Percentiles rank a stretch among this genome's conserved stretches.
Conservation (phyloP, 2,113 vertebrate species). For the Phaethon lepturus region DNA sequence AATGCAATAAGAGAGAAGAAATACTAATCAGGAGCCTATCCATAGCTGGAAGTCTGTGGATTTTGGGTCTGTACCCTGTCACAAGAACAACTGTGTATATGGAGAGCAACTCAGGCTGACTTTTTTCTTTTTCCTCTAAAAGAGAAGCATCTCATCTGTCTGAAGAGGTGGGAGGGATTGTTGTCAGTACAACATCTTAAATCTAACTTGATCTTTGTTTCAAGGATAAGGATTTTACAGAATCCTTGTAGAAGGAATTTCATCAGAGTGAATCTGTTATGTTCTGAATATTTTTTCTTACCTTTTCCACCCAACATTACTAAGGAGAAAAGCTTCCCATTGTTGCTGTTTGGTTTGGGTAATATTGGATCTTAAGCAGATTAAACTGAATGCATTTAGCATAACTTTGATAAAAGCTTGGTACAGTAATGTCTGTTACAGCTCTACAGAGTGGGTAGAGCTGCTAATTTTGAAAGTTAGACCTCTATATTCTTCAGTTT, state of each 20-base stretch:
- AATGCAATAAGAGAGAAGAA: neutral
- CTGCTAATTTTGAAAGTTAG: neutral
- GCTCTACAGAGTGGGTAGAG: neutral
- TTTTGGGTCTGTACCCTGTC: neutral
- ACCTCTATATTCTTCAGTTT: neutral
- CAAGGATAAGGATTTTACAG: neutral
- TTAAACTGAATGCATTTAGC: neutral
- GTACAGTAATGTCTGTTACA: neutral
- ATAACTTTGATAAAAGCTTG: neutral
- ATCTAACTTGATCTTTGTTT: neutral
- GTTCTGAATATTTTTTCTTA: neutral
- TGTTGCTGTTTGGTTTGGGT: neutral
- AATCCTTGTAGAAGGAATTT: neutral
- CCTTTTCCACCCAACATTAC: neutral
- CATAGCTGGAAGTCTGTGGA: neutral
- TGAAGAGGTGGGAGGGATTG: neutral
- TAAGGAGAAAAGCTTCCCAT: neutral
- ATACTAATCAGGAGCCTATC: neutral
- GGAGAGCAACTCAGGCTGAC: neutral
- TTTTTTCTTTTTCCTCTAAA: neutral
- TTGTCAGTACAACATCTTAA: neutral
- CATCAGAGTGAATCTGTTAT: neutral
- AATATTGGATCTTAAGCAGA: neutral
- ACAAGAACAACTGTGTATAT: neutral
- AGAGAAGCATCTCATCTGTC: neutral